Evolutionary conservation across 1,140 invertebrate species (phyloP).

Genomic region (Caenorhabditis tropicalis): DNA sequence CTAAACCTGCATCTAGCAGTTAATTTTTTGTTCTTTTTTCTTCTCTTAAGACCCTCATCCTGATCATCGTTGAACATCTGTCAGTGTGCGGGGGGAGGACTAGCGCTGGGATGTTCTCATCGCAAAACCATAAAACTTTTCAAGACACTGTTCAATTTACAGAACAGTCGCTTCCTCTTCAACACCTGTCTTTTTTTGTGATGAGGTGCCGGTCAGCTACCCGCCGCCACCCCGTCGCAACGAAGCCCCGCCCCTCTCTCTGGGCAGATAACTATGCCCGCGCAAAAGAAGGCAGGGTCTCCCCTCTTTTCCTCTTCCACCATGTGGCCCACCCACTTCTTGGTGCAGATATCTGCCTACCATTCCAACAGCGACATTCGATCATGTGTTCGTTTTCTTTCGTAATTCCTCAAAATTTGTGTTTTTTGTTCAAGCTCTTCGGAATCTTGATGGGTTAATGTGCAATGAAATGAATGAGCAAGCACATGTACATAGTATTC

Average conservation of each 20-base stretch:
- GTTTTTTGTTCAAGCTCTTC: not conserved
- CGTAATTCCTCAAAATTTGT: too few species aligned
- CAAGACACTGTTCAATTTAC: constrained; percentile 34
- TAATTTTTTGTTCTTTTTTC: constrained; percentile 16
- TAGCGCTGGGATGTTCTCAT: not conserved
- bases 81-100: not conserved
- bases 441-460: constrained; percentile 37
- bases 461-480: constrained; percentile 31
- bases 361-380: not conserved
- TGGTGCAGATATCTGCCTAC: not conserved
- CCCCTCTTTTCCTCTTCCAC: not conserved
- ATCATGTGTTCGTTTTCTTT: not conserved
- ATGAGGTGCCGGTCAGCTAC: constrained; percentile 21
- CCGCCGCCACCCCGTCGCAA: not conserved
- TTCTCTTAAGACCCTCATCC: not conserved
- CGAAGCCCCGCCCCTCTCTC: not conserved
- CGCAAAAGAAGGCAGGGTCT: not conserved
- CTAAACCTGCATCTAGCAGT: constrained; percentile 31
- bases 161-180: not conserved
- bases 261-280: not conserved
- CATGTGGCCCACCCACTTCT: not conserved
- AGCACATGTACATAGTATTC: constrained; percentile 42
- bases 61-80: constrained; percentile 21
- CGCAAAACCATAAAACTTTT: constrained; percentile 20
- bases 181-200: constrained; percentile 19